Evolutionary conservation across 1,140 invertebrate species (phyloP).

Genomic region (Caerostris darwini): DNA sequence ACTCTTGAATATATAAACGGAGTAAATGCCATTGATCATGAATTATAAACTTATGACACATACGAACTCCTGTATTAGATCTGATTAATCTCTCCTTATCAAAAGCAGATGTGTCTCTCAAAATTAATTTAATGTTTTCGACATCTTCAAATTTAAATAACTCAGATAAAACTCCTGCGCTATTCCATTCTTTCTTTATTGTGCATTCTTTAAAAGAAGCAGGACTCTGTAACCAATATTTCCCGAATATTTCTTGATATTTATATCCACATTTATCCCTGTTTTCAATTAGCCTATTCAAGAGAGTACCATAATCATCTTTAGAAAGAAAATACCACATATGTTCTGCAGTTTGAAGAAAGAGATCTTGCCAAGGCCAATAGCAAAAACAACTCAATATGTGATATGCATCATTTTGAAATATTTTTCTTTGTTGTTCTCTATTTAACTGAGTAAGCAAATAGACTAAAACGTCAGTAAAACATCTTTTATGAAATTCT

Average conservation of each 20-base stretch:
- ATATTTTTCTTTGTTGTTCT: conserved; percentile 35
- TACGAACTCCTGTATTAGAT: too few relatives aligned
- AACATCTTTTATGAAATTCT: not conserved
- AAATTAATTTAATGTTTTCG: too few relatives aligned
- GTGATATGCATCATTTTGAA: not conserved
- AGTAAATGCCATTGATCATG: too few relatives aligned
- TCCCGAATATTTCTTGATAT: conserved; percentile 52
- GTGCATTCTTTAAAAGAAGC: not conserved
- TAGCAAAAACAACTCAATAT: conserved; percentile 35
- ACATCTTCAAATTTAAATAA: too few relatives aligned
- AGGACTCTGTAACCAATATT: conserved; percentile 22
- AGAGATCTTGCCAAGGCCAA: conserved; percentile 59
- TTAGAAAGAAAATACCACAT: conserved; percentile 59
- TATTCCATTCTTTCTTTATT: too few relatives aligned
- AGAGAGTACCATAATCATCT: not conserved
- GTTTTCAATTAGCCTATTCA: not conserved
- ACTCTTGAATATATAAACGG: too few relatives aligned
- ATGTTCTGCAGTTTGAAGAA: conserved; percentile 36
- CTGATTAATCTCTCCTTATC: too few relatives aligned
- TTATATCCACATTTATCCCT: not conserved
- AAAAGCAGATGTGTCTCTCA: too few relatives aligned
- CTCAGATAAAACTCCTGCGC: too few relatives aligned
- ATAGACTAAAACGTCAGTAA: conserved; percentile 56
- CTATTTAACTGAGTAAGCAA: conserved; percentile 30
- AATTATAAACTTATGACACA: too few relatives aligned